phyloP scores from a whole-genome alignment of 2,888 invertebrate genomes.

The Holacanthella duospinosa region DNA sequence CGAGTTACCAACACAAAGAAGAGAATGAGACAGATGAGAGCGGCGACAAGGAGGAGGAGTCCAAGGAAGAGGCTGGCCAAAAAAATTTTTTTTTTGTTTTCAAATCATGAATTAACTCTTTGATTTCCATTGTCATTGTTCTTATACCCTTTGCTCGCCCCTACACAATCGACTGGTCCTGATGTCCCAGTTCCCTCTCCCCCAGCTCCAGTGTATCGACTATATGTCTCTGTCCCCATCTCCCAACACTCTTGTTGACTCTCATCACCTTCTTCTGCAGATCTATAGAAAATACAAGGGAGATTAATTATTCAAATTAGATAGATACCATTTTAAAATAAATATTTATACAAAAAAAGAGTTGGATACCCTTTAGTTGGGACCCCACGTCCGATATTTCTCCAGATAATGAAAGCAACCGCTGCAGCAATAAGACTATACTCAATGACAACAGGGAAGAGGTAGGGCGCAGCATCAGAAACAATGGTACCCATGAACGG shows the following conservation, averaged over 20 bases:
- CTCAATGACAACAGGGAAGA: slow-evolving; percentile 91
- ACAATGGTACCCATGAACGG: slow-evolving; percentile 82
- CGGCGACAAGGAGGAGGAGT: slow-evolving; percentile 73
- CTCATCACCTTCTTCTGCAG: slow-evolving; percentile 36
- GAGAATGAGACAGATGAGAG: slow-evolving; percentile 82
- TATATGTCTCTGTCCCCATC: slow-evolving; percentile 37
- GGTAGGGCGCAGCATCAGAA: slow-evolving; percentile 82
- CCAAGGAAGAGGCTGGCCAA: slow-evolving; percentile 91
- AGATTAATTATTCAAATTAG: not conserved
- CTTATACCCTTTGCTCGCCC: slow-evolving; percentile 86
- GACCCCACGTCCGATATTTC: slow-evolving; percentile 59
- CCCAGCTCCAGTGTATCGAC: slow-evolving; percentile 35
- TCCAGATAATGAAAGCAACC: slow-evolving; percentile 94
- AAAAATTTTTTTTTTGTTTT: too few relatives aligned
- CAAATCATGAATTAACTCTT: too few relatives aligned
- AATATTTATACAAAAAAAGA: not conserved
- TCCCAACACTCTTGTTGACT: slow-evolving; percentile 38
- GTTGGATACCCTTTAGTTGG: slow-evolving; percentile 56
- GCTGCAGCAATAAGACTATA: slow-evolving; percentile 91
- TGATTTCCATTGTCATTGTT: too few relatives aligned
- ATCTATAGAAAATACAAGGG: slow-evolving; percentile 16
- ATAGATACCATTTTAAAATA: not conserved
- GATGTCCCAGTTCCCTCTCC: slow-evolving; percentile 31
- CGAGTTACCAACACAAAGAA: slow-evolving; percentile 91
- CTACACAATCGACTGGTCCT: slow-evolving; percentile 80